A percentile compares a stretch with the other conserved stretches of the same genome.
Evolutionary conservation across 2,888 invertebrate genomes (phyloP).

Genomic region (Harpagoxenus sublaevis): DNA sequence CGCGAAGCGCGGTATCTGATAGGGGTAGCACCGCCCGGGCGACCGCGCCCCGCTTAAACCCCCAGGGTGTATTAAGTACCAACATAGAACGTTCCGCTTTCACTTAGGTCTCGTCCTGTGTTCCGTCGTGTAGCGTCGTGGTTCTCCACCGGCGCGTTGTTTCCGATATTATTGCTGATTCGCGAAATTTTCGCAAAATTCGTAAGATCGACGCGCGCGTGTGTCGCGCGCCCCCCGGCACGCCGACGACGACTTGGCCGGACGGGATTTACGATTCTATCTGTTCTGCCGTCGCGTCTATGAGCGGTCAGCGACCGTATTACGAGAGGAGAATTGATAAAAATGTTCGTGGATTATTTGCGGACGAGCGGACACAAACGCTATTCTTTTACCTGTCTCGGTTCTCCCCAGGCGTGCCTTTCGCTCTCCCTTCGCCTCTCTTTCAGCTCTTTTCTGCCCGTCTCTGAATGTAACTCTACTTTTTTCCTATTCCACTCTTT

Average conservation of each 20-base stretch:
- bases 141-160: not conserved
- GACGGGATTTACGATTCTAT: conserved; percentile 39
- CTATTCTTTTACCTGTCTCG: conserved; percentile 69
- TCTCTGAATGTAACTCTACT: conserved; percentile 34
- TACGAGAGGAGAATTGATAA: conserved; percentile 79
- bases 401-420: conserved; percentile 38
- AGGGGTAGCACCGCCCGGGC: conserved; percentile 59
- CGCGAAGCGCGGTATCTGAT: conserved; percentile 78
- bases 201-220: conserved; percentile 14
- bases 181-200: not conserved
- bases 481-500: conserved; percentile 42
- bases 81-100: conserved; percentile 66
- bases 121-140: conserved; percentile 43
- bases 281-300: conserved; percentile 23
- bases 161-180: conserved; percentile 18
- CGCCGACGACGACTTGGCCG: conserved; percentile 9
- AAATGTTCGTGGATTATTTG: conserved; percentile 79
- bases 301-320: conserved; percentile 31
- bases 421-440: conserved; percentile 15
- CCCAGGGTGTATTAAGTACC: conserved; percentile 73
- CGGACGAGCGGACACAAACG: conserved; percentile 75
- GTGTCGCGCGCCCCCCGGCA: not conserved
- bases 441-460: conserved; percentile 34
- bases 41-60: conserved; percentile 69
- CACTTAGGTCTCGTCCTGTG: conserved; percentile 47